phyloP scores from a whole-genome alignment of 2,797 vertebrate species.

The Siniperca scherzeri region DNA sequence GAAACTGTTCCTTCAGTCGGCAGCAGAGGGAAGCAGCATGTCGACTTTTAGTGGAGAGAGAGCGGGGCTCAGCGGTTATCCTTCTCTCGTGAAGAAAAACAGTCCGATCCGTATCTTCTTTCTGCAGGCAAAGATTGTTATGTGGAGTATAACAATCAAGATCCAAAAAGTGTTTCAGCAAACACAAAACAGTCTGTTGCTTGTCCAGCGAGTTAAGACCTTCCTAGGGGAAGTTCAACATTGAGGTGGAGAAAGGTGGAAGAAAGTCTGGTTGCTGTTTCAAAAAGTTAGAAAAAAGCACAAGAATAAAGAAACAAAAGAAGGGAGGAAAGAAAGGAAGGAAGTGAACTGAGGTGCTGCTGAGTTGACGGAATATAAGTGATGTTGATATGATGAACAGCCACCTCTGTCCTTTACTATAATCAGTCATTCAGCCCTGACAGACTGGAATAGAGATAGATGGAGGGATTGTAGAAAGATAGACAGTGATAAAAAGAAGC shows the following conservation, averaged over 20 bases:
- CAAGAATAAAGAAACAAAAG: neutral
- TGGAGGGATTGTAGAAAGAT: conserved; percentile 17
- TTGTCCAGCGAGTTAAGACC: too few relatives aligned
- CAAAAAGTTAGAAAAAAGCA: neutral
- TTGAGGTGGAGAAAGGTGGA: neutral
- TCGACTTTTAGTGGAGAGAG: too few relatives aligned
- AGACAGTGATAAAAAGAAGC: conserved; percentile 18
- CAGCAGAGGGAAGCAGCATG: too few relatives aligned
- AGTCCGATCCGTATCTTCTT: too few relatives aligned
- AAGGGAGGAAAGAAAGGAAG: neutral
- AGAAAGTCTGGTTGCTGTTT: neutral
- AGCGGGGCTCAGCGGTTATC: too few relatives aligned
- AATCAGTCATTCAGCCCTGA: conserved; percentile 67
- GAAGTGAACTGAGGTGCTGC: conserved; percentile 23
- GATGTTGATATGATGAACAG: conserved; percentile 56
- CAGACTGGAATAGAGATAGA: conserved; percentile 42
- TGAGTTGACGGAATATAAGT: conserved; percentile 50
- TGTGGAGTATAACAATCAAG: too few relatives aligned
- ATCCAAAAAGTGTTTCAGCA: too few relatives aligned
- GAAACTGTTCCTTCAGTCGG: too few relatives aligned
- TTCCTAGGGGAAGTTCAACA: too few relatives aligned
- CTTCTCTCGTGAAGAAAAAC: too few relatives aligned
- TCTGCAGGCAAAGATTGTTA: too few relatives aligned
- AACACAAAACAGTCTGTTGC: too few relatives aligned
- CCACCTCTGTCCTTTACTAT: conserved; percentile 53